Evolutionary conservation across 1,140 invertebrate species (phyloP), one percentile per base, ranked within the genome.

Genomic region (Spodoptera frugiperda): DNA sequence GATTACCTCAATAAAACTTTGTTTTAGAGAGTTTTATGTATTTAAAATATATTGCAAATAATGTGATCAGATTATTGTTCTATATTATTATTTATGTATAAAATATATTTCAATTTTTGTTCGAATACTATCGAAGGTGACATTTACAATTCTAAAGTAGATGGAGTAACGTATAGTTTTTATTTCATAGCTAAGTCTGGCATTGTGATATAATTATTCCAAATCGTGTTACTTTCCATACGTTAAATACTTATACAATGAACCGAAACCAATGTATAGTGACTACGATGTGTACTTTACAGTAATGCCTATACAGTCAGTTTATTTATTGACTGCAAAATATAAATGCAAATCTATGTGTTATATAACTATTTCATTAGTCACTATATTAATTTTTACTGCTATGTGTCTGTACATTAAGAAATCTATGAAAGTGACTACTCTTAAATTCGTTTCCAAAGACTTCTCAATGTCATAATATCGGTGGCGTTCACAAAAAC

Each of bases 401-500:
- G 65, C 48, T 68, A 68, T 78, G 55, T 84, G 72, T 72, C 54
- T 72, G 30, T 80, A 81, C 83, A 85, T 81, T 49, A 82, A 84
- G 49, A 83, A 87, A 85, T 84, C 80, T 84, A 78, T 75, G 51
- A 80, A 86, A 80, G 57, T 75, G 76, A 76, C 63, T 80, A 79
- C 53, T 25, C 54, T 72, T 75, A 70, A 77, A 77, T 80, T 70
- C 39, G 76, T 76, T 80, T 76, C 61, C 68, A 70, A 76, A 79
- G 72, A 82, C 78, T 78, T 77, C 55, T 79, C 67, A 79, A 80
- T 67, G 61, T 46, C 61, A 71, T 15, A 51, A 70, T 77, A 76
- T 54, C 25, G 54, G 75, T 84, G 82, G 75, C 86, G 85, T 87
- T 83, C 81, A 86, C 81, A 90, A 83, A 86, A 87, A 86, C 72